Conservation (phyloP, 2,113 vertebrate species). For the Thalassoma bifasciatum region DNA sequence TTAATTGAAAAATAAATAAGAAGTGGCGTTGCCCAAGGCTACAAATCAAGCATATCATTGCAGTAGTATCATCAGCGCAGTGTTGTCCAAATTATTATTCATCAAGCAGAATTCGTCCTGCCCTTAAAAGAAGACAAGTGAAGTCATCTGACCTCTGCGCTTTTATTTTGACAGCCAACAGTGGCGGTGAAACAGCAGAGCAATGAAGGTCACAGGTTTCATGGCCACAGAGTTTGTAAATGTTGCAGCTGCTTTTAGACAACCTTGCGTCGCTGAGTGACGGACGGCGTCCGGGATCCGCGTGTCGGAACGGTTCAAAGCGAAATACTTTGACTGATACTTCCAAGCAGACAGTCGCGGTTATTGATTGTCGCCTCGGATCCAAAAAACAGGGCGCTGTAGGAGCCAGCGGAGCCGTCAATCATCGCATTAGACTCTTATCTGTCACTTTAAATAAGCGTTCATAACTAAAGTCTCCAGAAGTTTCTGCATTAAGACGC, state of each 20-base stretch:
- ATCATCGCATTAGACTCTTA: too few relatives aligned
- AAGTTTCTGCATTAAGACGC: too few relatives aligned
- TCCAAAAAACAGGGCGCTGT: too few relatives aligned
- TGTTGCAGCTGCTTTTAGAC: conserved; percentile 20
- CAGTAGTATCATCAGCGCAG: conserved; percentile 10
- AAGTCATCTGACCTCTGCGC: conserved; percentile 16
- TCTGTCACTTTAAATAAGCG: too few relatives aligned
- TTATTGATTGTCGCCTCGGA: too few relatives aligned
- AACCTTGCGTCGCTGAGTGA: background rate
- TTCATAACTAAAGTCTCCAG: too few relatives aligned
- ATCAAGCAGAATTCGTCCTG: conserved; percentile 36
- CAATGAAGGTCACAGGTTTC: conserved; percentile 32
- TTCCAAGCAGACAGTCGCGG: too few relatives aligned
- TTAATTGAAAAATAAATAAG: conserved; percentile 75
- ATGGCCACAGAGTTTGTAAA: conserved; percentile 15
- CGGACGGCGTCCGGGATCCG: too few relatives aligned
- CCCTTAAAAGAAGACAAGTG: conserved; percentile 18
- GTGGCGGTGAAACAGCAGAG: conserved; percentile 12
- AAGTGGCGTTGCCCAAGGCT: conserved; percentile 56
- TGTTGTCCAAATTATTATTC: conserved; percentile 46
- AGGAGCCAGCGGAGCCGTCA: too few relatives aligned
- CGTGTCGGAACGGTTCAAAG: too few relatives aligned
- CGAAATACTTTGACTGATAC: too few relatives aligned
- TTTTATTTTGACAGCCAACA: conserved; percentile 27
- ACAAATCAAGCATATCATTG: conserved; percentile 33